phyloP scores from a whole-genome alignment of 2,797 vertebrate species.

The Labeo calbasu region DNA sequence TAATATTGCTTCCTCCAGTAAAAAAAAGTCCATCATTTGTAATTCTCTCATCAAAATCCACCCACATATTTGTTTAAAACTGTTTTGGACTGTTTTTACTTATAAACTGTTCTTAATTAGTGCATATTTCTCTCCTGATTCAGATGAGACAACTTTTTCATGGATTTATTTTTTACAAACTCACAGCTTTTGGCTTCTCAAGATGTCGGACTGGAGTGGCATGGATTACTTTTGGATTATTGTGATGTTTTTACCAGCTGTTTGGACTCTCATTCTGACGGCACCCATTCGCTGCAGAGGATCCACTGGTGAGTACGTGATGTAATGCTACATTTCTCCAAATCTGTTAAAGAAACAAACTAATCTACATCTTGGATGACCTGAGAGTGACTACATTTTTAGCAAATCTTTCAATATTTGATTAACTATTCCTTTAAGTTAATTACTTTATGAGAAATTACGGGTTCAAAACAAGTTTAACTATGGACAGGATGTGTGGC shows the following conservation, averaged over 20 bases:
- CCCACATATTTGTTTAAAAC: not conserved
- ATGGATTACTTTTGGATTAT: no score
- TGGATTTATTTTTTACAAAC: not conserved
- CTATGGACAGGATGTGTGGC: not conserved
- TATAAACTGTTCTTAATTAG: not conserved
- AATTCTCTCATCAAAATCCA: not conserved
- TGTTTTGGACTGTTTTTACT: not conserved
- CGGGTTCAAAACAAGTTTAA: not conserved
- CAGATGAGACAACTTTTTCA: not conserved
- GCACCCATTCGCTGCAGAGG: not conserved
- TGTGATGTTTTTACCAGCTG: not conserved
- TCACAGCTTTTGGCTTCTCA: not conserved
- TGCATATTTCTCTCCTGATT: not conserved
- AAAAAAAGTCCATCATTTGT: not conserved
- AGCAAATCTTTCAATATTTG: not conserved
- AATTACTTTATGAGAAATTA: not conserved
- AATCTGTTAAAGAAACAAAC: not conserved
- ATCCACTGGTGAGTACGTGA: not conserved
- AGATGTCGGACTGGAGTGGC: not conserved
- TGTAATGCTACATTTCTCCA: not conserved
- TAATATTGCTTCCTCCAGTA: not conserved
- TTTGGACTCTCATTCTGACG: not conserved
- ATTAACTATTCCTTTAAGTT: not conserved
- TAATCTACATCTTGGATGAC: not conserved
- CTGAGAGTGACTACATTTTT: not conserved